phyloP scores from a whole-genome alignment of 2,113 vertebrate species.

The Sakesphorus luctuosus region DNA sequence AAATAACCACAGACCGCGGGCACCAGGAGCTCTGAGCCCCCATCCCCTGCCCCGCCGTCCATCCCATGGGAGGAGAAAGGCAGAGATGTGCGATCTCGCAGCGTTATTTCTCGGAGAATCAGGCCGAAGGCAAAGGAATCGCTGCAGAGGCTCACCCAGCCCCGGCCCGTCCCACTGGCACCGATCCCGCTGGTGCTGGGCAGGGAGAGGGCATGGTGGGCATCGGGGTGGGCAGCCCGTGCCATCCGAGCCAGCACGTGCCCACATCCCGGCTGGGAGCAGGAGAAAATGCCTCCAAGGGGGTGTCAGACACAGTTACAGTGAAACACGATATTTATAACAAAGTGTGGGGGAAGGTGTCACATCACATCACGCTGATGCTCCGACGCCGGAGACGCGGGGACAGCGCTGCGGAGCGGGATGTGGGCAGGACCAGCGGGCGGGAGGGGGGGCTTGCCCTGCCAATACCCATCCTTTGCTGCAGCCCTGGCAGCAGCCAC shows the following conservation, averaged over 20 bases:
- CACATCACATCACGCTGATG: constrained; percentile 61
- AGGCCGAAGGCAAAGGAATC: background rate
- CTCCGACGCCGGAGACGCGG: constrained; percentile 14
- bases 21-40: rapidly evolving
- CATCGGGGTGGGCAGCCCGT: background rate
- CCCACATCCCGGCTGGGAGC: constrained; percentile 28
- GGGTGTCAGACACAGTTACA: constrained; percentile 71
- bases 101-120: background rate
- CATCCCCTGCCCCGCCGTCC: rapidly evolving
- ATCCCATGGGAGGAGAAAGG: background rate
- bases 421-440: background rate
- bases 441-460: background rate
- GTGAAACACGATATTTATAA: constrained; percentile 60
- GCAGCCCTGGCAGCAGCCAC: background rate
- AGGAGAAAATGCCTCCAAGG: constrained; percentile 58
- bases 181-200: background rate
- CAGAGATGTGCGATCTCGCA: background rate
- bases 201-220: background rate
- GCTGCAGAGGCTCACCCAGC: background rate
- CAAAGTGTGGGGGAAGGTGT: constrained; percentile 69
- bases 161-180: background rate
- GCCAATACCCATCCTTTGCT: background rate
- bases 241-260: background rate
- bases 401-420: background rate
- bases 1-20: rapidly evolving